Conservation (phyloP, 2,888 invertebrate species). For the Standfussiana lucernea region DNA sequence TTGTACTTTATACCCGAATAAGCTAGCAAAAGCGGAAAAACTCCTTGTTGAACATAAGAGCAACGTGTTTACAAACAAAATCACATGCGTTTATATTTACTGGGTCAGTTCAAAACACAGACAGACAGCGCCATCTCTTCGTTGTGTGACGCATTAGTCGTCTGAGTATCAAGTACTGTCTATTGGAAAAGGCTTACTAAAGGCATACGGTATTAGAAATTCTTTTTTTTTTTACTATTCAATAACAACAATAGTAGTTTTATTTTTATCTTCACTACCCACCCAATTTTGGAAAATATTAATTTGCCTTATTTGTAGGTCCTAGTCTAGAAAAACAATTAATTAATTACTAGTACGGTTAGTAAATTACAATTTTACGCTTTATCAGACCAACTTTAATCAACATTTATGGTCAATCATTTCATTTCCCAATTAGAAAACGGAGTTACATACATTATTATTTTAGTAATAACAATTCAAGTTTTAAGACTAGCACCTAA, state of each 20-base stretch:
- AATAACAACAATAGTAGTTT: background rate
- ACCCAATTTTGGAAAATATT: background rate
- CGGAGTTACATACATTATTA: constrained; percentile 32
- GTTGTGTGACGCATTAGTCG: background rate
- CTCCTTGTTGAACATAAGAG: constrained; percentile 26
- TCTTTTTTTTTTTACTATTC: background rate
- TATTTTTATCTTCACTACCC: background rate
- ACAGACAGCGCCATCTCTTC: constrained; percentile 51
- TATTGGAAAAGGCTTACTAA: background rate
- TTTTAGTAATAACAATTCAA: constrained; percentile 19
- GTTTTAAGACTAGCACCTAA: constrained; percentile 48
- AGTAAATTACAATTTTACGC: background rate
- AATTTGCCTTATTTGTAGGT: background rate
- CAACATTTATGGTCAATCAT: constrained; percentile 9
- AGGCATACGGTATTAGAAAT: background rate
- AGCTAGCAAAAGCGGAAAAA: constrained; percentile 3
- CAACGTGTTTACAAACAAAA: constrained; percentile 43
- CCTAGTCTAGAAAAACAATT: background rate
- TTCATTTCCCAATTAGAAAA: constrained; percentile 25
- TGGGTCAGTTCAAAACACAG: constrained; percentile 10
- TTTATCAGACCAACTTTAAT: background rate
- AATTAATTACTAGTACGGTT: background rate
- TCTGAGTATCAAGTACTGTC: background rate
- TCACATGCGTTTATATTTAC: constrained; percentile 15
- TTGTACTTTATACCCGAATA: background rate